Conservation (phyloP, 2,888 invertebrate genomes). For the Meliscaeva auricollis region DNA sequence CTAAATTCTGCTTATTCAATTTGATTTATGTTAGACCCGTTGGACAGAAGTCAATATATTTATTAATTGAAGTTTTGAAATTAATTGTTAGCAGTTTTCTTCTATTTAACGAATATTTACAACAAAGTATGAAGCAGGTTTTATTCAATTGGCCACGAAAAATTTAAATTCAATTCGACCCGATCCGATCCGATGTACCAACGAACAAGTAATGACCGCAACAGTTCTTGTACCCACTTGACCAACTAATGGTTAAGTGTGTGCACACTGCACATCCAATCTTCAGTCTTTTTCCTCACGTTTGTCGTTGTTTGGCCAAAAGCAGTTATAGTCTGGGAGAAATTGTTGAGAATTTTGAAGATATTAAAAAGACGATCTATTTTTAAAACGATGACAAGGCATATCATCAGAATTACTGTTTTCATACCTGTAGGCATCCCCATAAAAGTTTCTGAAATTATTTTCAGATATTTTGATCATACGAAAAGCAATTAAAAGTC, state of each 20-base stretch:
- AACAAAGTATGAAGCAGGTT: constrained; percentile 8
- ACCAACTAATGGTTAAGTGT: constrained; percentile 64
- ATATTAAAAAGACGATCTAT: not conserved
- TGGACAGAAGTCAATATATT: too few species aligned
- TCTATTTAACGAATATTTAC: constrained; percentile 2
- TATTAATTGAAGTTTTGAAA: not conserved
- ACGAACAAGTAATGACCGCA: constrained; percentile 65
- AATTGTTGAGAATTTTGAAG: not conserved
- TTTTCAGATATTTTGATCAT: too few species aligned
- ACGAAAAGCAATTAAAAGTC: too few species aligned
- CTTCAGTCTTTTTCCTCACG: constrained; percentile 47
- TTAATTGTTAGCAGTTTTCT: constrained; percentile 3
- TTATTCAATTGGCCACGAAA: constrained; percentile 17
- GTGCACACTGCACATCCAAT: constrained; percentile 25
- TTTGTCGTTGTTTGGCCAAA: constrained; percentile 45
- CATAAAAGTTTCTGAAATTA: too few species aligned
- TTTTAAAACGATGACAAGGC: too few species aligned
- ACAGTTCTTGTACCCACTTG: constrained; percentile 64
- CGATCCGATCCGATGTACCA: constrained; percentile 59
- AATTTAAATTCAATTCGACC: constrained; percentile 1
- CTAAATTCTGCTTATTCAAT: constrained; percentile 44
- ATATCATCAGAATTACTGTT: too few species aligned
- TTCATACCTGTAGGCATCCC: too few species aligned
- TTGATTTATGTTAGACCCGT: not conserved
- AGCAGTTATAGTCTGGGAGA: constrained; percentile 2